A percentile compares a stretch with the other conserved stretches of the same genome.
phyloP scores from a whole-genome alignment of 2,888 invertebrate species.

The Polyploca ridens region DNA sequence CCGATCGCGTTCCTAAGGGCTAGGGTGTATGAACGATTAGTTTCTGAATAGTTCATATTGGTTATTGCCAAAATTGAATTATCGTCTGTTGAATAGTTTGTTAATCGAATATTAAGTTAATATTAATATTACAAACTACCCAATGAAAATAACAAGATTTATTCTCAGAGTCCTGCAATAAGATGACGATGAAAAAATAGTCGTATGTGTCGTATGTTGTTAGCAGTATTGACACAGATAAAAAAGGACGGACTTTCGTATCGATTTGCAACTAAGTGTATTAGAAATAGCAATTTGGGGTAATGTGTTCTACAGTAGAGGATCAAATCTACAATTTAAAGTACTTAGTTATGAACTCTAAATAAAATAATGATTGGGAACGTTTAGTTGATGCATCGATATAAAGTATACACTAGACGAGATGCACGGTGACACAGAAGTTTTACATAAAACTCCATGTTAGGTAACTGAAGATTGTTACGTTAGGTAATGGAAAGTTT shows the following conservation, averaged over 20 bases:
- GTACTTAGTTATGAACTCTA: conserved; percentile 37
- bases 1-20: background rate
- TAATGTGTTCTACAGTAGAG: conserved; percentile 37
- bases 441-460: background rate
- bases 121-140: background rate
- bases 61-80: too few species aligned
- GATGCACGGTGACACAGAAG: background rate
- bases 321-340: conserved; percentile 26
- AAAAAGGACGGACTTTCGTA: conserved; percentile 19
- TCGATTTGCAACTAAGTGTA: conserved; percentile 65
- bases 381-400: background rate
- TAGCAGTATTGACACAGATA: conserved; percentile 5
- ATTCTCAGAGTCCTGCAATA: background rate
- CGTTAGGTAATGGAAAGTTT: too few species aligned
- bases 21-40: background rate
- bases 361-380: conserved; percentile 34
- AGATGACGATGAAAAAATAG: background rate
- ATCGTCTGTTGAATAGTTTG: too few species aligned
- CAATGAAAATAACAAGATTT: background rate
- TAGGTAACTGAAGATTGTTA: too few species aligned
- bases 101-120: too few species aligned
- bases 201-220: background rate
- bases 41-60: background rate
- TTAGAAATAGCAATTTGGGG: conserved; percentile 42
- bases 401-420: background rate